A percentile compares a stretch with the other conserved stretches of the same genome.
These are phyloP conservation scores for Capromys pilorides DNA, from an alignment of 2,797 vertebrate genomes.

Conservation along the genomic window DNA sequence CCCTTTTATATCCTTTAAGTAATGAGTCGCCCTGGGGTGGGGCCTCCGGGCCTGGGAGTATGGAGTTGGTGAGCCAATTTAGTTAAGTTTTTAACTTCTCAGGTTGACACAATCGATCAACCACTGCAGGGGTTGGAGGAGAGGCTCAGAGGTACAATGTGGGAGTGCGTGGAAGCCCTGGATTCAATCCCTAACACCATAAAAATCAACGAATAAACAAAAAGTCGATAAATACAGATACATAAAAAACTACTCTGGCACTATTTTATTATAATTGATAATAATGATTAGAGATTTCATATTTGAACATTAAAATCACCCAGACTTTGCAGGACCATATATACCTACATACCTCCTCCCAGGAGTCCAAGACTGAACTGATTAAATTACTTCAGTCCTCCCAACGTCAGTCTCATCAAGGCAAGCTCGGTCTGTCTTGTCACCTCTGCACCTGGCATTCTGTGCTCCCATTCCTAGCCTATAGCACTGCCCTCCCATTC, in stretches of 20 bases:
- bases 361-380: neutral
- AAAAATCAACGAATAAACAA: neutral
- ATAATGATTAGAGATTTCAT: slow-evolving; percentile 26
- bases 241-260: slow-evolving; percentile 4
- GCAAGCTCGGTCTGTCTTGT: neutral
- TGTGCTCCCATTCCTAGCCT: neutral
- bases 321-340: neutral
- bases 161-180: neutral
- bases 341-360: neutral
- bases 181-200: neutral
- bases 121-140: neutral
- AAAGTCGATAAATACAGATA: neutral
- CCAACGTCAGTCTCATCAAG: neutral
- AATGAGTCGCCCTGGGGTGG: no score
- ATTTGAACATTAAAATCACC: neutral
- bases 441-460: neutral
- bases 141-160: neutral
- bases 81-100: no score
- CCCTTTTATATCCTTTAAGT: no score
- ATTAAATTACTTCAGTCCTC: neutral
- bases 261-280: slow-evolving; percentile 40
- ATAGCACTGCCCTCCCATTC: neutral
- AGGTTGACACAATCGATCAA: no score
- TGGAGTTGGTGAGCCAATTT: no score
- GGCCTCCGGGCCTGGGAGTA: no score